A percentile compares a stretch with the other conserved stretches of the same genome.
phyloP scores from a whole-genome alignment of 2,797 vertebrate genomes.

The Coendou prehensilis region DNA sequence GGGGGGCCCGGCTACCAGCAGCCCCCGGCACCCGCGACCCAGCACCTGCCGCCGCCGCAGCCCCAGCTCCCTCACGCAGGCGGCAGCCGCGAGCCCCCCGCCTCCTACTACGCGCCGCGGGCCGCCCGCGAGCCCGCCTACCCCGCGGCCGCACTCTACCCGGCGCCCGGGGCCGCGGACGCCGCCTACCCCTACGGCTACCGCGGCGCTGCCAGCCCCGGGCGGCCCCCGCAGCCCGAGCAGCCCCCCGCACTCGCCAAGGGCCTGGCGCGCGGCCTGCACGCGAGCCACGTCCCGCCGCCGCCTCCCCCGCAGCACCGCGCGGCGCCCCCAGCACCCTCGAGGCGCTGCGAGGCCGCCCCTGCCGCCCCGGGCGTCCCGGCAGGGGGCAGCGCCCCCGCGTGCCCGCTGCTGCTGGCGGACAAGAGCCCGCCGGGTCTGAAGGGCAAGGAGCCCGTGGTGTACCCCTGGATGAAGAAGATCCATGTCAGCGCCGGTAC shows the following conservation, averaged over 20 bases:
- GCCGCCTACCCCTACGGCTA: conserved; percentile 89
- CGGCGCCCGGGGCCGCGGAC: conserved; percentile 88
- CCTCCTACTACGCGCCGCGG: conserved; percentile 93
- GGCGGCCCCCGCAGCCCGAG: conserved; percentile 72
- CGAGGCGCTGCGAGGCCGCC: conserved; percentile 86
- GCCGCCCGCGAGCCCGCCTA: conserved; percentile 93
- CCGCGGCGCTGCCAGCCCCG: conserved; percentile 76
- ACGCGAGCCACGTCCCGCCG: conserved; percentile 87
- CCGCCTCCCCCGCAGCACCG: conserved; percentile 75
- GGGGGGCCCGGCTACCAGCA: conserved; percentile 87
- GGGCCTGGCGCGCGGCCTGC: conserved; percentile 62
- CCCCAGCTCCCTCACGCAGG: conserved; percentile 89
- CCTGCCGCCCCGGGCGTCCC: conserved; percentile 81
- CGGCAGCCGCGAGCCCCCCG: conserved; percentile 89
- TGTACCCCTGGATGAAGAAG: conserved; percentile 99
- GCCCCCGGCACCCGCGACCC: conserved; percentile 87
- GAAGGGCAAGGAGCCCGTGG: conserved; percentile 96
- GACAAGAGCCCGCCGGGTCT: conserved; percentile 87
- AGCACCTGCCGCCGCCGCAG: conserved; percentile 89
- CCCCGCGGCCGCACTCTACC: conserved; percentile 90
- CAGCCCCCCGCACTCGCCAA: conserved; percentile 71
- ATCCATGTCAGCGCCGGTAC: conserved; percentile 97
- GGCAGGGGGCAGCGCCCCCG: conserved; percentile 85
- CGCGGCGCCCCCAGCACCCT: conserved; percentile 88
- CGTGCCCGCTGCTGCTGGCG: conserved; percentile 86